Percentiles rank a stretch among this genome's conserved stretches.
Evolutionary conservation across 2,797 vertebrate genomes (phyloP).

Genomic region (Gorsachius magnificus): DNA sequence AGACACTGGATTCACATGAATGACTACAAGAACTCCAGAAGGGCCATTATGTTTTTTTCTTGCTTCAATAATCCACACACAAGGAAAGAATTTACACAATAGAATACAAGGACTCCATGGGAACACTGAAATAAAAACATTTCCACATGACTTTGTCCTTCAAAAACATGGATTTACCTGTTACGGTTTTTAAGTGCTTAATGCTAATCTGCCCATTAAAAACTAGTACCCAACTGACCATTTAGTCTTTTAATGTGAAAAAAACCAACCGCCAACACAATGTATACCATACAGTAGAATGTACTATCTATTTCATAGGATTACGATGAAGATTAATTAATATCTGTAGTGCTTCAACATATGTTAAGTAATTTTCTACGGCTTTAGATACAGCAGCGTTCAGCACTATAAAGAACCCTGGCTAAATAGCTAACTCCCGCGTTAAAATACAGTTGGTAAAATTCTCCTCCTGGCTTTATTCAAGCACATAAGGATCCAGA

Average conservation of each 20-base stretch:
- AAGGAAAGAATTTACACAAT: conserved; percentile 20
- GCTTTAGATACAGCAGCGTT: background rate
- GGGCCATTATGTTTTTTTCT: background rate
- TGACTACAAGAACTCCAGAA: background rate
- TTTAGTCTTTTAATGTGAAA: background rate
- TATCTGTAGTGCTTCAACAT: background rate
- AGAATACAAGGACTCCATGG: background rate
- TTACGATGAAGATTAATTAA: background rate
- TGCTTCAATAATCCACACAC: background rate
- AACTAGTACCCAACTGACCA: background rate
- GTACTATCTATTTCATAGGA: background rate
- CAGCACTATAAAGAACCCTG: background rate
- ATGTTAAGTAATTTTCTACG: background rate
- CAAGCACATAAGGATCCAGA: background rate
- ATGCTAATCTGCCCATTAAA: background rate
- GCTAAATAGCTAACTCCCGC: background rate
- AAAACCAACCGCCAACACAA: background rate
- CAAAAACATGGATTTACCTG: background rate
- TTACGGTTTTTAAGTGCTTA: background rate
- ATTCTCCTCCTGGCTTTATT: background rate
- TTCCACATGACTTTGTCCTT: background rate
- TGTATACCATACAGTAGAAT: background rate
- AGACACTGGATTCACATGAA: background rate
- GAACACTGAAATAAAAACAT: background rate
- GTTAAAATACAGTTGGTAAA: background rate